Percentiles rank a stretch among this genome's conserved stretches.
These are phyloP conservation scores for Rhynchonycteris naso DNA, from an alignment of 2,797 vertebrate species.

Conservation along the genomic window DNA sequence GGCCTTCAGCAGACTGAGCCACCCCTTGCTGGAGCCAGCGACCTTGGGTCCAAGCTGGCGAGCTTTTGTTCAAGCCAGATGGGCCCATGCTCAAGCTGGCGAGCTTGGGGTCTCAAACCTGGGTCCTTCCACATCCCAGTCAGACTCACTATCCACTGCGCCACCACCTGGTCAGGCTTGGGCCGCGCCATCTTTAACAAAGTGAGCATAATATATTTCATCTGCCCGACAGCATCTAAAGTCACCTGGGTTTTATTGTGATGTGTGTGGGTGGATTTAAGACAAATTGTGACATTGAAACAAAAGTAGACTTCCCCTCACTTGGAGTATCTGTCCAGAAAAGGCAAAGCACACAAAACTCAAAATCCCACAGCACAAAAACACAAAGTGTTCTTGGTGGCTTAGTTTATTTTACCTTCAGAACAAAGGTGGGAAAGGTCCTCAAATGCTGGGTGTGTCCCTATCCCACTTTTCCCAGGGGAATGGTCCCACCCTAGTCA, in stretches of 20 bases:
- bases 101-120: too few relatives aligned
- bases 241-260: conserved; percentile 4
- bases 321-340: conserved; percentile 18
- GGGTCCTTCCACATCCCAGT: too few relatives aligned
- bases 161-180: too few relatives aligned
- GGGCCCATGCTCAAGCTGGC: too few relatives aligned
- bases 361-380: background rate
- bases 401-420: conserved; percentile 16
- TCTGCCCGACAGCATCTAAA: too few relatives aligned
- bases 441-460: conserved; percentile 45
- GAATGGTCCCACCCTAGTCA: background rate
- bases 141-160: too few relatives aligned
- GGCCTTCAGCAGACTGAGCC: too few relatives aligned
- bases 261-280: conserved; percentile 52
- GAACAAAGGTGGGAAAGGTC: background rate
- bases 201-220: too few relatives aligned
- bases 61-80: too few relatives aligned
- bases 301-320: background rate
- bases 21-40: too few relatives aligned
- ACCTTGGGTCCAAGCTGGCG: too few relatives aligned
- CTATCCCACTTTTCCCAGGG: background rate
- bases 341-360: background rate
- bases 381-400: background rate
- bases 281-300: background rate
- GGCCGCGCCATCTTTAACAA: too few relatives aligned